Base-by-base conservation (phyloP, 2,113 vertebrate genomes). In the Cricetomys ansorgei region DNA sequence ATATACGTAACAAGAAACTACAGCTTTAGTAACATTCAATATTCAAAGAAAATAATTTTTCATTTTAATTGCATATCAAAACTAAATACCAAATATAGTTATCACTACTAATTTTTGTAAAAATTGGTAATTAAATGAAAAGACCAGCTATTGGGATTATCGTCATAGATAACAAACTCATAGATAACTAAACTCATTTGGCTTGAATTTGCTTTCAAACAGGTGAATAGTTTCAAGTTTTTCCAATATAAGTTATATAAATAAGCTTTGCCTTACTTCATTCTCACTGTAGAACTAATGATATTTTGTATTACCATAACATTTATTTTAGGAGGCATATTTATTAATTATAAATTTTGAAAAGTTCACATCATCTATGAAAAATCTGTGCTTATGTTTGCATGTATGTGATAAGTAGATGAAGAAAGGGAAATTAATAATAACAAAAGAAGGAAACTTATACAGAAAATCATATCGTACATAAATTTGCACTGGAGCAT, bases 131-230 rank as follows among this genome's bases (percentile, higher is more conserved):
- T 75, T 90, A 21, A 6, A 72, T 77, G 37, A 76, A 0, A 87
- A 40, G 23, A 81, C 0, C 0, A 89, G 3, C 3, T 86, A 69
- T n/a, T 76, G 40, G 55, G 72, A 93, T 91, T 89, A 53, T 5
- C 85, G 1, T 75, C 31, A 85, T 13, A 34, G 5, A 23, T 91
- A 62, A 53, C 40, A 67, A 79, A 77, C 69, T n/a, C n/a, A n/a
- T n/a, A n/a, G n/a, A n/a, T n/a, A n/a, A 85, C 19, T 69, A 8
- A 29, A 62, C 15, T 59, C 1, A 6, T 59, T 79, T 48, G 11
- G 73, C 95, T 73, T 73, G 17, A 67, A 37, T 79, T 94, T 95
- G 37, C 27, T 62, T 92, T 94, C 19, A 79, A 90, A 84, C 45
- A 31, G 53, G 7, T 88, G 29, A 67, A 86, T 65, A 4, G 83